Conservation (phyloP, 2,113 vertebrate genomes). For the Alligator mississippiensis region DNA sequence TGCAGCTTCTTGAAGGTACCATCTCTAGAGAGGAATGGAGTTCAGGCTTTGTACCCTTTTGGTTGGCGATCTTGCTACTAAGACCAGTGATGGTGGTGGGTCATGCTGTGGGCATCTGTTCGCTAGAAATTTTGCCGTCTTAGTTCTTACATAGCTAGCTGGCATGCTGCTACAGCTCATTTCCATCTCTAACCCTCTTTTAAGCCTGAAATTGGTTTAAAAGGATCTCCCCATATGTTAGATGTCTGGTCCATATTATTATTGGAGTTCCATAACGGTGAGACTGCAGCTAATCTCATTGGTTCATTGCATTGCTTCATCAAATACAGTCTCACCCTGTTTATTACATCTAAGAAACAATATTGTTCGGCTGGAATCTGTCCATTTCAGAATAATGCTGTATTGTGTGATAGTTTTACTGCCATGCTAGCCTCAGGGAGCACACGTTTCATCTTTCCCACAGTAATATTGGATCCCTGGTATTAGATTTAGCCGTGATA, state of each 20-base stretch:
- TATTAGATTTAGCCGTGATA: slow-evolving; percentile 48
- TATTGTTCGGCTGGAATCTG: neutral
- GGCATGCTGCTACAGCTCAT: neutral
- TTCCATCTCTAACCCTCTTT: neutral
- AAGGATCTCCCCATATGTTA: neutral
- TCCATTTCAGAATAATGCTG: neutral
- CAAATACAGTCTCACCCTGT: accelerated
- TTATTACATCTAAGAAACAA: neutral
- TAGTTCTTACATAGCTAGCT: accelerated
- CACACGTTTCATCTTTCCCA: neutral
- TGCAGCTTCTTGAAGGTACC: neutral
- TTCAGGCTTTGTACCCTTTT: neutral
- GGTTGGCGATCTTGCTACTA: neutral
- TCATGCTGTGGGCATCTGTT: neutral
- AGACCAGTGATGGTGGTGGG: neutral
- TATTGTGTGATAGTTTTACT: neutral
- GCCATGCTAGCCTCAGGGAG: neutral
- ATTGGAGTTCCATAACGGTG: neutral
- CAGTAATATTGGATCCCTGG: neutral
- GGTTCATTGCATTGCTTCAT: neutral
- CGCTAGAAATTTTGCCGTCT: neutral
- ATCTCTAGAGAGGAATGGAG: neutral
- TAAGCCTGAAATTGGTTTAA: neutral
- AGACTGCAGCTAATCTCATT: neutral
- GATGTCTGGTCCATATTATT: neutral